Evolutionary conservation across 2,888 invertebrate genomes (phyloP).

Genomic region (Ochropleura plecta): DNA sequence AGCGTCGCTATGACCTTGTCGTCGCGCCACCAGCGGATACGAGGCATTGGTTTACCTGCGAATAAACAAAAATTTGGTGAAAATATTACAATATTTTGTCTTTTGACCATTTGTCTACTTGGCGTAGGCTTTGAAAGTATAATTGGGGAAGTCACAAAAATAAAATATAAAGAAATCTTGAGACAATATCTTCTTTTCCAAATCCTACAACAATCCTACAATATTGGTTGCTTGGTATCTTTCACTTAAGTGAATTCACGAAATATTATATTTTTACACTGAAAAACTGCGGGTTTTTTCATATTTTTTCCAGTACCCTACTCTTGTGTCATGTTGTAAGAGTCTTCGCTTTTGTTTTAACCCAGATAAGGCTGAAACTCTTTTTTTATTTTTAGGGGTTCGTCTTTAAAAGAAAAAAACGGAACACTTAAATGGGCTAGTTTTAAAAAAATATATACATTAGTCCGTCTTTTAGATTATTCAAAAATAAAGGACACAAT

Average conservation of each 20-base stretch:
- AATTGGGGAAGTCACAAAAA: too few species aligned
- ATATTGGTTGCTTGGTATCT: not conserved
- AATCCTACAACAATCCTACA: not conserved
- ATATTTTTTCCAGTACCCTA: not conserved
- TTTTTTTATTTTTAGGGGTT: too few species aligned
- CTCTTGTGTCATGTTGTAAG: not conserved
- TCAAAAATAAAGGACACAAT: too few species aligned
- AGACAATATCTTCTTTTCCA: not conserved
- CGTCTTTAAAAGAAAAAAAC: too few species aligned
- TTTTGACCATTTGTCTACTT: not conserved
- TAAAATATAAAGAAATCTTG: too few species aligned
- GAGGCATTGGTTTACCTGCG: conserved; percentile 87
- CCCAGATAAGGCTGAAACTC: too few species aligned
- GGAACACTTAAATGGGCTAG: too few species aligned
- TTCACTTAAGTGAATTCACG: not conserved
- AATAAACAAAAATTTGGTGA: not conserved
- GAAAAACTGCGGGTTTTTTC: not conserved
- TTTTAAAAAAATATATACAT: too few species aligned
- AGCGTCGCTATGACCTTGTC: conserved; percentile 85
- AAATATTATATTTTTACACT: not conserved
- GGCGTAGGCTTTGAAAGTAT: too few species aligned
- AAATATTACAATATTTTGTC: too few species aligned
- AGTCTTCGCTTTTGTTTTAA: not conserved
- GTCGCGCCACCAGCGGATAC: conserved; percentile 87
- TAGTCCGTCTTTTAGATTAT: too few species aligned